Evolutionary conservation across 2,113 vertebrate species (phyloP).

Genomic region (Pimephales promelas): DNA sequence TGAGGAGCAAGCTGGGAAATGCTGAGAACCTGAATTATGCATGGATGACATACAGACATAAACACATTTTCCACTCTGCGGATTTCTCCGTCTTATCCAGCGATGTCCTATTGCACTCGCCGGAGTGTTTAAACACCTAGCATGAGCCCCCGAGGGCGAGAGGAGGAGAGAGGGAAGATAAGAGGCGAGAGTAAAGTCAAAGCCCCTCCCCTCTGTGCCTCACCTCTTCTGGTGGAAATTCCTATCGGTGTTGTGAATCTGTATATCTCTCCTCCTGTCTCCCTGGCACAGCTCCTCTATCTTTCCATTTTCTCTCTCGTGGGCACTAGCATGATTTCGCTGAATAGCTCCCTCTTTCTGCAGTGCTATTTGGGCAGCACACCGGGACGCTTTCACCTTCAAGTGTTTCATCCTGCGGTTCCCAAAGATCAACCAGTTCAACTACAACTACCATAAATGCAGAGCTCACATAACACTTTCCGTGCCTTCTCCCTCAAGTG

Average conservation of each 20-base stretch:
- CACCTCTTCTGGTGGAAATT: conserved; percentile 39
- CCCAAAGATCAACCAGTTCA: not conserved
- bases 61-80: conserved; percentile 52
- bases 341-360: conserved; percentile 48
- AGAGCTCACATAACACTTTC: not conserved
- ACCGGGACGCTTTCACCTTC: not conserved
- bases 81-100: conserved; percentile 44
- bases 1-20: conserved; percentile 12
- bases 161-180: conserved; percentile 41
- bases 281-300: not conserved
- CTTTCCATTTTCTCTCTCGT: conserved; percentile 25
- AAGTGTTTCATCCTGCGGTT: not conserved
- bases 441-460: conserved; percentile 33
- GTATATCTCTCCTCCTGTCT: conserved; percentile 43
- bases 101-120: conserved; percentile 36
- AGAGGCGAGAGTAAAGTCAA: conserved; percentile 50
- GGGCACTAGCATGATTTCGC: conserved; percentile 1
- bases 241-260: conserved; percentile 50
- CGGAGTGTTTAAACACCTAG: conserved; percentile 47
- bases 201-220: conserved; percentile 38
- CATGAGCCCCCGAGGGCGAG: conserved; percentile 16
- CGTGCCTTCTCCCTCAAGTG: conserved; percentile 42
- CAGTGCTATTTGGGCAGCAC: not conserved
- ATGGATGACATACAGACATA: conserved; percentile 46
- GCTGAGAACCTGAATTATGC: conserved; percentile 39